Percentiles rank a stretch among this genome's conserved stretches.
Conservation (phyloP, 1,140 invertebrate genomes). For the Prorops nasuta region DNA sequence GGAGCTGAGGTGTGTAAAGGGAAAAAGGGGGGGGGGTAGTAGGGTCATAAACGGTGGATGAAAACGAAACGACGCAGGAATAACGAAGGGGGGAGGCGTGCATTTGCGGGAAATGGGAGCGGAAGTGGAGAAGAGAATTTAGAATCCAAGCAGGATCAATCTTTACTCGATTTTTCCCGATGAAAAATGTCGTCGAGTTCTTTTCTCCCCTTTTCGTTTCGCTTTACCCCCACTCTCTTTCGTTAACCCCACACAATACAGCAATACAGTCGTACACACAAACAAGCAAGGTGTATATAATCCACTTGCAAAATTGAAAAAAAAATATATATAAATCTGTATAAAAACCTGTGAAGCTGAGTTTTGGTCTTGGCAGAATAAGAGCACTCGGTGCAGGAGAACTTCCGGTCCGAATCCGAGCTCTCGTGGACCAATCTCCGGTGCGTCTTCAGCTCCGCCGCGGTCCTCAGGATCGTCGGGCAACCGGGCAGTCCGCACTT, state of each 20-base stretch:
- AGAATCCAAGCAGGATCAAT: no score
- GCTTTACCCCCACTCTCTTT: no score
- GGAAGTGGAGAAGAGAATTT: background rate
- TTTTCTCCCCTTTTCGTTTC: background rate
- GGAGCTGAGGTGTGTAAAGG: background rate
- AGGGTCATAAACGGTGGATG: conserved; percentile 2
- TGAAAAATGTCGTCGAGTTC: background rate
- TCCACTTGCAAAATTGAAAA: no score
- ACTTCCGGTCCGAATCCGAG: conserved; percentile 54
- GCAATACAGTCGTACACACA: no score
- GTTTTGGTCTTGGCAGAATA: conserved; percentile 65
- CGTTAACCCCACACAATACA: no score
- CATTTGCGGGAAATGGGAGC: background rate
- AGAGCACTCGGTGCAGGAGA: conserved; percentile 64
- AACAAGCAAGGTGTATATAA: no score
- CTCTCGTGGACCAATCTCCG: conserved; percentile 46
- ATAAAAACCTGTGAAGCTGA: conserved; percentile 66
- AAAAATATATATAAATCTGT: no score
- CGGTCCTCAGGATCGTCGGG: conserved; percentile 58
- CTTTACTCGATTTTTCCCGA: background rate
- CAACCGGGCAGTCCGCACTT: conserved; percentile 62
- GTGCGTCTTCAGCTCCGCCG: conserved; percentile 58
- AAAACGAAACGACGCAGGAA: background rate
- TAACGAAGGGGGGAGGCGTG: no score
- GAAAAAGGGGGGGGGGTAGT: background rate